Conservation (phyloP, 2,888 invertebrate genomes). For the Neelides folsomi region DNA sequence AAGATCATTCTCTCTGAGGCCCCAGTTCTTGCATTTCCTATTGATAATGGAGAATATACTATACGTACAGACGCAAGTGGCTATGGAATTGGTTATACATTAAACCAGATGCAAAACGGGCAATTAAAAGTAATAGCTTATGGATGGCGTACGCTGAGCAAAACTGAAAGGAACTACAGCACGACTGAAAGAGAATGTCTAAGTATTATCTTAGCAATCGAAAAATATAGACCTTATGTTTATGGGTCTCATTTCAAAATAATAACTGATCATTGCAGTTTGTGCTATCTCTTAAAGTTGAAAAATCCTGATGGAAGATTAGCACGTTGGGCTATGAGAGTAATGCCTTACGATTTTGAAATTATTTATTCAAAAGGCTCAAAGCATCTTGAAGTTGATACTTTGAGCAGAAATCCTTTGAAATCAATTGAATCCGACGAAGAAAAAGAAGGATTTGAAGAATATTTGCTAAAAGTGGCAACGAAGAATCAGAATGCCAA, state of each 20-base stretch:
- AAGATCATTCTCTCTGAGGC: no score
- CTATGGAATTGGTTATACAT: constrained; percentile 2
- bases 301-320: constrained; percentile 18
- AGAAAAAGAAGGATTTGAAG: no score
- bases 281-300: constrained; percentile 15
- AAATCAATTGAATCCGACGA: no score
- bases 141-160: constrained; percentile 1
- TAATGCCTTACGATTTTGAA: constrained; percentile 18
- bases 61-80: constrained; percentile 2
- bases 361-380: constrained; percentile 12
- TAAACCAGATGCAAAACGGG: neutral
- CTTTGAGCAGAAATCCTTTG: neutral
- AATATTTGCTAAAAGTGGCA: no score
- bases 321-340: constrained; percentile 17
- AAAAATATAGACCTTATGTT: constrained; percentile 27
- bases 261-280: constrained; percentile 29
- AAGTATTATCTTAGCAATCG: constrained; percentile 25
- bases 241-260: constrained; percentile 25
- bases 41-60: no score
- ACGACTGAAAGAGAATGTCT: constrained; percentile 26
- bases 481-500: no score
- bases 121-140: constrained; percentile 1
- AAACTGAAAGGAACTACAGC: constrained; percentile 19
- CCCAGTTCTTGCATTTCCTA: no score
- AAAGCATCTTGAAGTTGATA: constrained; percentile 3